Base-by-base conservation (phyloP, 2,888 invertebrate species). In the Caenorhabditis japonica region DNA sequence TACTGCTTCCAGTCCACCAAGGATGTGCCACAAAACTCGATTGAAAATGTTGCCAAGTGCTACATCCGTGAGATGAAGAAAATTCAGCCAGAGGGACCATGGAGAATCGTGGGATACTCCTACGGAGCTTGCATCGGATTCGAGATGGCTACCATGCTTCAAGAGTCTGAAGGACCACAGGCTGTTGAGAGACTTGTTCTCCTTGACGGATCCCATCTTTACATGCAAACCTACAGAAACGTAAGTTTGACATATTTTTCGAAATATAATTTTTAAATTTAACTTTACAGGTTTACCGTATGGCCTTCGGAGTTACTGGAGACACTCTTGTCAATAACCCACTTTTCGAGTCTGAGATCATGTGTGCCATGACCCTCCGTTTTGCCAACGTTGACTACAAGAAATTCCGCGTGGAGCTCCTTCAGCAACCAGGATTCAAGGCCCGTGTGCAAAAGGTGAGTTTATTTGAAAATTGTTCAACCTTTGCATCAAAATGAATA, bases 111-210 rank as follows among this genome's bases (percentile, higher is more conserved):
- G 44, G 97, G 97, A 1, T 97, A 99, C 90, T 97, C 97, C 0
- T 97, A 94, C 89, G 97, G 99, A 75, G 94, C 94, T 41, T 92
- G 93, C 82, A 93, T 97, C 34, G 95, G 95, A 17, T 94, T 95
- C 88, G 97, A 97, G 90, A 96, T 97, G 92, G 94, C 94, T 25
- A 89, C 93, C 33, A 93, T 93, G 88, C 90, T 97, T 59, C 93
- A 94, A 88, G 76, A 66, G 60, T 90, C 71, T 5, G 84, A 85
- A 41, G 86, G 85, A 47, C 55, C 74, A 15, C 80, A 84, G n/a
- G 76, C 84, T 25, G 86, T 89, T 21, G 83, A 85, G 33, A 79
- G 91, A 49, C 89, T 95, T 36, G 91, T 93, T 80, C 91, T 97
- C 82, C 90, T 97, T 81, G 97, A 97, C 89, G 97, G 97, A 41